Evolutionary conservation across 1,140 invertebrate species (phyloP).

Genomic region (Spodoptera frugiperda): DNA sequence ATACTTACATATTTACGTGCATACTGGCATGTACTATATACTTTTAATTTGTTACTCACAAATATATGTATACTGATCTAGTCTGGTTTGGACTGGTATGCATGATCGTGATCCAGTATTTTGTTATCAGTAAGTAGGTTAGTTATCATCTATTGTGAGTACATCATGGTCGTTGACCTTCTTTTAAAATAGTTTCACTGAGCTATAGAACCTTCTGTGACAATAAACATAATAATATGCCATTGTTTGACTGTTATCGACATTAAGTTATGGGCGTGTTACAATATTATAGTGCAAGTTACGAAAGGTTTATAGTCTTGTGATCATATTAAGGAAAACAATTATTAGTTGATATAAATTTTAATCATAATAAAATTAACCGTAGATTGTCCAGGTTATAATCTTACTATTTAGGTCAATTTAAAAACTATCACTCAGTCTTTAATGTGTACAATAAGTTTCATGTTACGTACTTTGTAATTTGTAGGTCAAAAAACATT

Average conservation of each 20-base stretch:
- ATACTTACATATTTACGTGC: background rate
- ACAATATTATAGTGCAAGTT: constrained; percentile 1
- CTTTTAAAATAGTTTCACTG: background rate
- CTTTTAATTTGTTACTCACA: no score
- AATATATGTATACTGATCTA: no score
- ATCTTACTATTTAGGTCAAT: no score
- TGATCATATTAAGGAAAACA: background rate
- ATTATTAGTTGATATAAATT: background rate
- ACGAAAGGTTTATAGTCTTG: constrained; percentile 1
- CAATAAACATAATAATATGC: background rate
- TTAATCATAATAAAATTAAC: no score
- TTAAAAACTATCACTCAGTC: no score
- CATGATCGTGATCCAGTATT: no score
- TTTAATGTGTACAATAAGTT: no score
- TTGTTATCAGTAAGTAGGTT: no score
- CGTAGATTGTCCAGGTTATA: no score
- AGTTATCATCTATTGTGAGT: no score
- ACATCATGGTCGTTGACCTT: background rate
- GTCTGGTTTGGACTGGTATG: no score
- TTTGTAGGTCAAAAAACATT: constrained; percentile 24
- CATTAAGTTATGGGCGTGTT: constrained; percentile 4
- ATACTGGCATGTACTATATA: no score
- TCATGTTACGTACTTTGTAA: background rate
- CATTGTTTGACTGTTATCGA: constrained; percentile 3
- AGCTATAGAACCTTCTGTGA: background rate